A percentile compares a stretch with the other conserved stretches of the same genome.
These are phyloP conservation scores for Phoenicopterus ruber DNA, from an alignment of 2,113 vertebrate genomes.

Conservation along the genomic window DNA sequence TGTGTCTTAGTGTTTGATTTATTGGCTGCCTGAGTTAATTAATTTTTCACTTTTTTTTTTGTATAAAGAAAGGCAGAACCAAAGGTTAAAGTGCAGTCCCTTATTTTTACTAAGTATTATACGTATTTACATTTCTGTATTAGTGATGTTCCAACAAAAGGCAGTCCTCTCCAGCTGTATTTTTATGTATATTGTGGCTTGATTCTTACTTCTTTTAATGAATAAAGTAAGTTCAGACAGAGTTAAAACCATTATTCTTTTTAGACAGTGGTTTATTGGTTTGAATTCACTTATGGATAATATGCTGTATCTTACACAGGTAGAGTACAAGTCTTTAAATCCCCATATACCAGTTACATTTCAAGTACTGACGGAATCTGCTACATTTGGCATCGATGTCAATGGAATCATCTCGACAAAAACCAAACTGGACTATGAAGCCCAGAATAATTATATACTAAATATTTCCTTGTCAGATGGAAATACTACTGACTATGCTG, in stretches of 20 bases:
- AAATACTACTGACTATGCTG: slow-evolving; percentile 27
- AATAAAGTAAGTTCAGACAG: not conserved
- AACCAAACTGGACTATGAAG: slow-evolving; percentile 71
- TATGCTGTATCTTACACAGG: slow-evolving; percentile 46
- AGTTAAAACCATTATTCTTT: not conserved
- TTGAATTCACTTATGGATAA: not conserved
- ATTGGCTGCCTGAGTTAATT: not conserved
- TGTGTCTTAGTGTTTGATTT: not conserved
- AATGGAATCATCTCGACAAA: slow-evolving; percentile 62
- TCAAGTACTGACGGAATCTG: slow-evolving; percentile 42
- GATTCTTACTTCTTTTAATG: not conserved
- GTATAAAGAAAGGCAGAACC: not conserved
- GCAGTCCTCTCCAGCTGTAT: not conserved
- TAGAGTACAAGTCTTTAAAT: slow-evolving; percentile 45
- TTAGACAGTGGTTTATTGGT: not conserved
- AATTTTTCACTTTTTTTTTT: not conserved
- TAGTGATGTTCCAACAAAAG: not conserved
- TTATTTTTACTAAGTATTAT: not conserved
- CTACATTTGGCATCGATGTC: slow-evolving; percentile 60
- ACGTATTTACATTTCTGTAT: not conserved
- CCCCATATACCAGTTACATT: slow-evolving; percentile 23
- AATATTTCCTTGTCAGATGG: slow-evolving; percentile 73
- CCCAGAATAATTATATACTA: slow-evolving; percentile 60
- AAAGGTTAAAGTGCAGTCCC: not conserved
- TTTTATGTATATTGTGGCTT: not conserved